Evolutionary conservation across 2,888 invertebrate species (phyloP), one percentile per base, ranked within the genome.

Genomic region (Zeuzera pyrina): DNA sequence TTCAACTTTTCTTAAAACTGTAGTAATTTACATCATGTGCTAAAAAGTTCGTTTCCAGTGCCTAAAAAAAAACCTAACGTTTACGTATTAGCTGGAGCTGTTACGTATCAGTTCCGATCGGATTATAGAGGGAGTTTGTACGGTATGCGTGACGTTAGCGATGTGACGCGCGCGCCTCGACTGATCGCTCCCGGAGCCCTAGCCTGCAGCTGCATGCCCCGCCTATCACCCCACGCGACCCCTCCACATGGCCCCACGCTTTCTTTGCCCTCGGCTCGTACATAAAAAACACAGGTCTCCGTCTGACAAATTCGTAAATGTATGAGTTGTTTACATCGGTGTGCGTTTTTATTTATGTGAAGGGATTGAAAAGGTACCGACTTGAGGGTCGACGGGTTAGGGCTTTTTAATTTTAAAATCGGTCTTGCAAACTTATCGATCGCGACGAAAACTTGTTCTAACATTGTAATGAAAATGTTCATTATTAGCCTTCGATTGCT

Each of bases 181-280:
- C 78, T 78, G 78, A 51, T 41, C 52, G 49, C 39, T 45, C 39
- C 39, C 51, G 68, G 62, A 72, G 72, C 67, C 74, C 73, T 68
- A 64, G 45, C 47, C 43, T 72, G 76, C 76, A 76, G 77, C 73
- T 74, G 76, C 73, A 73, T 47, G 72, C 77, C 67, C 74, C 78
- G 76, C 77, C 77, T 68, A 71, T 62, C 67, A 67, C 73, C 77
- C 73, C 70, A 68, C 59, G 60, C 61, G 60, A 58, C 63, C 71
- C 70, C 67, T 59, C 72, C 65, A 62, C 53, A 60, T 63, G 66
- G 62, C 65, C 67, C 69, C 65, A 68, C 68, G 52, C 54, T 70
- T 71, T 69, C 68, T 69, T 67, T 65, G 64, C 66, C 70, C 69
- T 64, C 61, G 52, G 39, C 47, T 45, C 49, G 45, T 57, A 70